Base-by-base conservation (phyloP, 2,888 invertebrate species). In the Tetragnatha montana region DNA sequence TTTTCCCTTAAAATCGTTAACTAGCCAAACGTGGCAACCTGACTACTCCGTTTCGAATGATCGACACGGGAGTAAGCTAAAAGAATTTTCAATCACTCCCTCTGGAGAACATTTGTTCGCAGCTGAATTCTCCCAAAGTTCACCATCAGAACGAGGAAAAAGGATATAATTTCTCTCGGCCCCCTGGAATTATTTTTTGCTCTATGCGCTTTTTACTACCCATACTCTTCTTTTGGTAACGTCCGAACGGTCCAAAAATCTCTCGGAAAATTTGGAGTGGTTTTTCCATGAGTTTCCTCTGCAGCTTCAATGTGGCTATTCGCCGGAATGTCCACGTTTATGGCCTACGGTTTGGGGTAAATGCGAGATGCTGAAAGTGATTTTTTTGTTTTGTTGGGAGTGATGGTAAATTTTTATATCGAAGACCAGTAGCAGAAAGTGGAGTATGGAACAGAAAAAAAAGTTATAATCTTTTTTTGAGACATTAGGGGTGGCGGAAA, bases 51-150 rank as follows among this genome's bases (percentile, higher is more conserved):
- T 17, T 35, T n/a, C n/a, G 12, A 85, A 71, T 85, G 76, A 85
- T 85, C 79, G 85, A 85, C 85, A 85, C 22, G 85, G 71, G 85
- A 85, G 75, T 51, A 17, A 73, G 79, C 73, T 74, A 74, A 74
- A 86, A 80, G 80, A 80, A 80, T 74, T 80, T 86, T 86, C 86
- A 86, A 86, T 86, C 86, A 86, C 80, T 86, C 69, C 80, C 51
- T 35, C 49, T 80, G n/a, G n/a, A 60, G 60, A 80, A 74, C 86
- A 86, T 79, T 80, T 86, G 80, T 86, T 86, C 60, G 50, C 51
- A 70, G 78, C n/a, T 22, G 71, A 85, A 70, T 49, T 71, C 71
- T 76, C 50, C 49, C 69, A 78, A 51, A 78, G 71, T 71, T 85
- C 60, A 21, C 71, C 71, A 86, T 79, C 78, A 80, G 19, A 51